Evolutionary conservation across 1,140 invertebrate species (phyloP).

Genomic region (Formica selysi): DNA sequence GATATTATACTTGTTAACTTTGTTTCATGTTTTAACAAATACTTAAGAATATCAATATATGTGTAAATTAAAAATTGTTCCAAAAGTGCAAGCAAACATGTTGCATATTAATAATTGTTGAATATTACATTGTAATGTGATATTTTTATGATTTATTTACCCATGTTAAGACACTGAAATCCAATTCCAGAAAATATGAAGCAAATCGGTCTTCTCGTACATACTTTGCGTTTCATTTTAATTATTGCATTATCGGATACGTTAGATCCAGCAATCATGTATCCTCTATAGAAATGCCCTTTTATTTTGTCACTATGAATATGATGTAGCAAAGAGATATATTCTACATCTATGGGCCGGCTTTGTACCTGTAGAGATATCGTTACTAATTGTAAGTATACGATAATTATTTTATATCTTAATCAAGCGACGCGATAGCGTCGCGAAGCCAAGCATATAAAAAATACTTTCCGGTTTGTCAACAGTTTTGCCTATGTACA

Average conservation of each 20-base stretch:
- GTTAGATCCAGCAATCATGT: conserved; percentile 83
- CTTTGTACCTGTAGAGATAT: conserved; percentile 79
- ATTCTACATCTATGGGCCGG: conserved; percentile 87
- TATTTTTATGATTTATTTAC: conserved; percentile 23
- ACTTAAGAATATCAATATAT: not conserved
- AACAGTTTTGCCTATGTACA: no score
- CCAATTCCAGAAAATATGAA: conserved; percentile 71
- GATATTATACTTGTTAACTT: no score
- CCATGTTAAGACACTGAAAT: conserved; percentile 63
- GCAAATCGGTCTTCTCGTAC: conserved; percentile 56
- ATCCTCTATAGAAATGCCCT: conserved; percentile 83
- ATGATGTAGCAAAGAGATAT: conserved; percentile 86
- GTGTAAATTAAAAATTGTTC: not conserved
- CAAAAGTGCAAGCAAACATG: not conserved
- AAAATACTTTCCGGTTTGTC: no score
- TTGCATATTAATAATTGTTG: not conserved
- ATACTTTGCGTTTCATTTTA: conserved; percentile 28
- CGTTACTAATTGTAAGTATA: not conserved
- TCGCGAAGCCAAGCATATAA: no score
- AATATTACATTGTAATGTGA: not conserved
- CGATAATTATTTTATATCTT: not conserved
- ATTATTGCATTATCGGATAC: not conserved
- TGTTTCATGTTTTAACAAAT: no score
- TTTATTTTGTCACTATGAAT: conserved; percentile 86
- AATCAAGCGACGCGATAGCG: no score